Base-by-base conservation (phyloP, 2,888 invertebrate genomes). In the Geotrupes spiniger region DNA sequence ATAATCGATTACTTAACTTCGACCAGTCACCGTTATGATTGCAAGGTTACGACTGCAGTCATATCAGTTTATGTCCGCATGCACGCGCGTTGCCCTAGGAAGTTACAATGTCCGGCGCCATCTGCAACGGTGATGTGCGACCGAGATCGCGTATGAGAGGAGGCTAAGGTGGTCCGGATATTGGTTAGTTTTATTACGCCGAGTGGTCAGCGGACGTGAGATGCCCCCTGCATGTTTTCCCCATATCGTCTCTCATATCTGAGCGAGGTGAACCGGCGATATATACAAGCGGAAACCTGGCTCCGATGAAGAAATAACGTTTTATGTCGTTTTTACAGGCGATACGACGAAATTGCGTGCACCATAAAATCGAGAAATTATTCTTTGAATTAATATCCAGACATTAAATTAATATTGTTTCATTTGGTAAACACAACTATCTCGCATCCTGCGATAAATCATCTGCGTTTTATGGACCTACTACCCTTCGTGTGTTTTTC, bases 131-230 rank as follows among this genome's bases (percentile, higher is more conserved):
- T 36, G 43, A 39, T 47, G 39, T 31, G 40, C 42, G 42, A 42
- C 43, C 42, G 48, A 17, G 26, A 17, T 15, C 16, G 41, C 28
- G 16, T 40, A 16, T 38, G 38, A 41, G 27, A 21, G 36, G 36
- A 40, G n/a, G 43, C 61, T 57, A 64, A 64, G 67, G 65, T 65
- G 63, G 60, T 59, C 50, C 70, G 72, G 73, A 73, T 73, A 73
- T 73, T 73, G 73, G 73, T 68, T 65, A 68, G 68, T 73, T 73
- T 73, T 73, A 73, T 73, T 72, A 70, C 71, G 65, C 62, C 57
- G 65, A 69, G 67, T 68, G 68, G 68, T 61, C 68, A 62, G 60
- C 64, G 70, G 68, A 70, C 71, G 69, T 69, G 70, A 65, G 64
- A 63, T 59, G 58, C 49, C 60, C 52, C 60, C 56, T 65, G 63